A percentile compares a stretch with the other conserved stretches of the same genome.
Conservation (phyloP, 2,888 invertebrate species). For the Drosophila rellima region DNA sequence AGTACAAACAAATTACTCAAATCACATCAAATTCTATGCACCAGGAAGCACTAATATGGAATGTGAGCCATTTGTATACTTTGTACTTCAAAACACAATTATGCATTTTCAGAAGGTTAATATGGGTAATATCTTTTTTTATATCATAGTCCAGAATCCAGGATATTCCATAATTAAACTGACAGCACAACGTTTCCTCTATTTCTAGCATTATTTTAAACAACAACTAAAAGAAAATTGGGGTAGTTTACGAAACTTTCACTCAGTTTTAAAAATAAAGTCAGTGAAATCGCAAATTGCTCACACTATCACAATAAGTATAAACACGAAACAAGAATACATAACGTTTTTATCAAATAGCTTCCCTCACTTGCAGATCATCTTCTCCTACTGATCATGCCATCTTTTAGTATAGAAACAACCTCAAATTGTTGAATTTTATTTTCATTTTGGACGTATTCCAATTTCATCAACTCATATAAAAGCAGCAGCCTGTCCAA, state of each 20-base stretch:
- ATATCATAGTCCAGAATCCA: not conserved
- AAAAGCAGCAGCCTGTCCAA: conserved; percentile 19
- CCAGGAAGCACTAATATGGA: conserved; percentile 19
- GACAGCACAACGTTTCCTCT: not conserved
- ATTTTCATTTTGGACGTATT: conserved; percentile 71
- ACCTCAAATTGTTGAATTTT: conserved; percentile 72
- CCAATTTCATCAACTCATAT: conserved; percentile 72
- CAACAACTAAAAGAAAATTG: conserved; percentile 8
- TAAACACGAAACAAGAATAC: conserved; percentile 21
- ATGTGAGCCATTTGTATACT: not conserved
- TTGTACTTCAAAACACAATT: not conserved
- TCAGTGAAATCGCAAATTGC: conserved; percentile 62
- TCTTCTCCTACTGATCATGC: not conserved
- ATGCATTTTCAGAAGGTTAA: not conserved
- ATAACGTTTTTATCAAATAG: conserved; percentile 21
- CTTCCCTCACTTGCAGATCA: conserved; percentile 14
- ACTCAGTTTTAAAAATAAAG: conserved; percentile 52
- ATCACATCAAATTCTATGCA: conserved; percentile 23
- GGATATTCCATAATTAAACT: not conserved
- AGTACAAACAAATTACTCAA: conserved; percentile 15
- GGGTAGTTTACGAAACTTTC: conserved; percentile 26
- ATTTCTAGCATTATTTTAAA: not conserved
- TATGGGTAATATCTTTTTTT: not conserved
- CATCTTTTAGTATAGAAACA: conserved; percentile 42
- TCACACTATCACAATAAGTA: conserved; percentile 41